Evolutionary conservation across 2,113 vertebrate species (phyloP).

Genomic region (Lasiurus cinereus): DNA sequence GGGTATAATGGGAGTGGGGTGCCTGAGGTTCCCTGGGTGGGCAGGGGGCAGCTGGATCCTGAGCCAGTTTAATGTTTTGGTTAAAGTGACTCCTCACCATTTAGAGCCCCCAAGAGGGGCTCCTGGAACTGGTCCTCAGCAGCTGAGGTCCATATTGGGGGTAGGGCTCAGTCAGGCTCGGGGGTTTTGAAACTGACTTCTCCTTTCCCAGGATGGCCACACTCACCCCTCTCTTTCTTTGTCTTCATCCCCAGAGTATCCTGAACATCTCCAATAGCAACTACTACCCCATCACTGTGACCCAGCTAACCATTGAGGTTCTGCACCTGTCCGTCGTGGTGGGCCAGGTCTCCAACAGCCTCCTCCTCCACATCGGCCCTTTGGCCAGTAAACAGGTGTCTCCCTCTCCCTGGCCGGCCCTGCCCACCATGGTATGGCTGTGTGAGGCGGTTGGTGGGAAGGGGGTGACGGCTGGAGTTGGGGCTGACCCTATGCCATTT

Average conservation of each 20-base stretch:
- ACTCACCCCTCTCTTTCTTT: background rate
- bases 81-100: background rate
- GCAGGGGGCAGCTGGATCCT: background rate
- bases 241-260: conserved; percentile 86
- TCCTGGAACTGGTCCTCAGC: background rate
- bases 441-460: background rate
- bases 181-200: background rate
- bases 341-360: conserved; percentile 85
- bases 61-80: background rate
- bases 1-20: background rate
- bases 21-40: background rate
- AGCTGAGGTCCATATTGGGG: background rate
- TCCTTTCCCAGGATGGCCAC: background rate
- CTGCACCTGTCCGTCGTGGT: conserved; percentile 86
- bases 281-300: conserved; percentile 88
- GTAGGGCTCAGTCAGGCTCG: background rate
- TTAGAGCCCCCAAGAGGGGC: background rate
- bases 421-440: background rate
- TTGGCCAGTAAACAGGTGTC: conserved; percentile 87
- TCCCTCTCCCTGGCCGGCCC: background rate
- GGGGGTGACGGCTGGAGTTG: background rate
- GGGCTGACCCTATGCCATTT: conserved; percentile 9
- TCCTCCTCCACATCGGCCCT: conserved; percentile 85
- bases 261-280: conserved; percentile 92
- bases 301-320: conserved; percentile 88